Base-by-base conservation (phyloP, 2,888 invertebrate genomes). In the Azorinus chamasolen region DNA sequence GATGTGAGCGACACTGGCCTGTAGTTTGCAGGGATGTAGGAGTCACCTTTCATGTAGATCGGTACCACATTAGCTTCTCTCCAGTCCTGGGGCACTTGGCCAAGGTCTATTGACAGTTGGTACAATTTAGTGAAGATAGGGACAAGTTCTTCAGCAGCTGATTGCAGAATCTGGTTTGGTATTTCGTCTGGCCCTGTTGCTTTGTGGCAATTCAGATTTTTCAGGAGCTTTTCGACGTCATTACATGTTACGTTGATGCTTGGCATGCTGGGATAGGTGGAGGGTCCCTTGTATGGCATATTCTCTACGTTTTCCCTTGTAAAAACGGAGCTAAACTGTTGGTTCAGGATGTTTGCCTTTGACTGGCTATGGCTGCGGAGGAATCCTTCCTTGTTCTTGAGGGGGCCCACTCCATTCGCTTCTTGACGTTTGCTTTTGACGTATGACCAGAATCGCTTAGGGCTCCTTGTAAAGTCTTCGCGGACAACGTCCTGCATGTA, bases 391-490 rank as follows among this genome's bases (percentile, higher is more conserved):
- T 70, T 24, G 59, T 78, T 72, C 24, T 43, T 48, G 10, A 80
- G 71, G 4, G 74, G 70, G 43, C 71, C 55, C 12, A 80, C 62
- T 10, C 75, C 75, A n/a, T 18, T 46, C 12, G 63, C 8, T 24
- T 83, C 78, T 59, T 76, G 74, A 12, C 45, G 57, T 45, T 69
- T 77, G 37, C 69, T 57, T 22, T 83, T 83, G 22, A 83, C 46
- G 53, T 57, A 79, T n/a, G 61, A 24, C 59, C 63, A 79, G 37
- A 83, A 76, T 20, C 43, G n/a, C 27, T 79, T 79, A 12, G 70
- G 55, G 6, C 54, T 70, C 14, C 46, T 22, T 14, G 25, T 62
- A 8, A 32, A 62, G 39, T 46, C 39, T 10, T 54, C 37, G 32
- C 61, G 61, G 20, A 61, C 46, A 18, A 61, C 57, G 12, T 61